These are phyloP conservation scores for Clusia tigrina DNA, from an alignment of 2,888 invertebrate species.

Conservation along the genomic window DNA sequence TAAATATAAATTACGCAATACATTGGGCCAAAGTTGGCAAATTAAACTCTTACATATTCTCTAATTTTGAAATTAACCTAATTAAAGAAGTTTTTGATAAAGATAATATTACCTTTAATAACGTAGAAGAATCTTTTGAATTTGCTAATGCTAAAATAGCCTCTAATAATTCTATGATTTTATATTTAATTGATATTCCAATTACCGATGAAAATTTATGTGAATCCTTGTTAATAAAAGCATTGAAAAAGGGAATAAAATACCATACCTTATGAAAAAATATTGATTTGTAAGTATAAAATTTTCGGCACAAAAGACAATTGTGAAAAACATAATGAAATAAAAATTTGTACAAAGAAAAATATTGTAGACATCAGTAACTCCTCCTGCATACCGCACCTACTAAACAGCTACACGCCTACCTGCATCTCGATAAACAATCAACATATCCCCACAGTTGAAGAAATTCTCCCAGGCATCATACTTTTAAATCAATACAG, in stretches of 20 bases:
- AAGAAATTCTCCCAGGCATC: constrained; percentile 12
- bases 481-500: constrained; percentile 13
- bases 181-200: constrained; percentile 7
- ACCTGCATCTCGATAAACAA: constrained; percentile 10
- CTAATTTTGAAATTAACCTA: neutral
- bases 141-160: constrained; percentile 8
- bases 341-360: neutral
- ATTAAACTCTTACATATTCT: neutral
- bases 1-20: constrained; percentile 9
- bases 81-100: constrained; percentile 5
- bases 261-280: neutral
- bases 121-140: constrained; percentile 3
- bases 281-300: constrained; percentile 8
- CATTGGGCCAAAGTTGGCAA: constrained; percentile 3
- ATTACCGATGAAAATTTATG: constrained; percentile 5
- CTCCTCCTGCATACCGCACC: constrained; percentile 10
- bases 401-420: constrained; percentile 6
- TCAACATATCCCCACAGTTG: constrained; percentile 1
- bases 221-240: constrained; percentile 10
- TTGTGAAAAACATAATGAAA: constrained; percentile 9
- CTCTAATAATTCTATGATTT: constrained; percentile 5
- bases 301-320: constrained; percentile 3
- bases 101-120: constrained; percentile 1
- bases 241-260: too few species aligned
- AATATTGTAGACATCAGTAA: constrained; percentile 8